Evolutionary conservation across 2,113 vertebrate species (phyloP).

Genomic region (Laterallus jamaicensis): DNA sequence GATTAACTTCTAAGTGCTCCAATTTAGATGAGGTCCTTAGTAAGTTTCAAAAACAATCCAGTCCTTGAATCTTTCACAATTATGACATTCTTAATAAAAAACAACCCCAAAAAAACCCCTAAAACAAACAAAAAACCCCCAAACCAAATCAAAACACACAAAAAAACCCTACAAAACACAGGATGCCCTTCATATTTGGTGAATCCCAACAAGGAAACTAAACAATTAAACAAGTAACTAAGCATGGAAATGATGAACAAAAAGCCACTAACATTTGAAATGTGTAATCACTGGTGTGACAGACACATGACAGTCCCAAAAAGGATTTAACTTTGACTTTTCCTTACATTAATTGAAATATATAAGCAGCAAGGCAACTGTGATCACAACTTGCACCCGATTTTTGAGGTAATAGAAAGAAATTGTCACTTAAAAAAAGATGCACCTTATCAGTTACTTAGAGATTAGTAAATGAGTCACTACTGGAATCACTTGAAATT

Average conservation of each 20-base stretch:
- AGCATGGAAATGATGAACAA: neutral
- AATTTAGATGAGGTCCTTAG: neutral
- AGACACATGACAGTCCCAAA: neutral
- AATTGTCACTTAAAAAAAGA: neutral
- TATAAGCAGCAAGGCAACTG: neutral
- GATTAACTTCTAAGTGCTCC: conserved; percentile 31
- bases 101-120: neutral
- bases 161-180: neutral
- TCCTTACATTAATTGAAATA: neutral
- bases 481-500: neutral
- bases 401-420: neutral
- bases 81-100: neutral
- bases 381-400: neutral
- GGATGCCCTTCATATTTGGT: neutral
- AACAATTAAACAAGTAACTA: neutral
- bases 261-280: neutral
- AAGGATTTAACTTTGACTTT: neutral
- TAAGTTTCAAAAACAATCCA: conserved; percentile 15
- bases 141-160: neutral
- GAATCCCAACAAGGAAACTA: neutral
- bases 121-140: neutral
- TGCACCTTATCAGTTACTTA: neutral
- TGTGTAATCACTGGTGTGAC: neutral
- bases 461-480: neutral
- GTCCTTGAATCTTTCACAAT: neutral